These are phyloP conservation scores for Aplidium turbinatum DNA, from an alignment of 23 tunicate species.

Conservation along the genomic window DNA sequence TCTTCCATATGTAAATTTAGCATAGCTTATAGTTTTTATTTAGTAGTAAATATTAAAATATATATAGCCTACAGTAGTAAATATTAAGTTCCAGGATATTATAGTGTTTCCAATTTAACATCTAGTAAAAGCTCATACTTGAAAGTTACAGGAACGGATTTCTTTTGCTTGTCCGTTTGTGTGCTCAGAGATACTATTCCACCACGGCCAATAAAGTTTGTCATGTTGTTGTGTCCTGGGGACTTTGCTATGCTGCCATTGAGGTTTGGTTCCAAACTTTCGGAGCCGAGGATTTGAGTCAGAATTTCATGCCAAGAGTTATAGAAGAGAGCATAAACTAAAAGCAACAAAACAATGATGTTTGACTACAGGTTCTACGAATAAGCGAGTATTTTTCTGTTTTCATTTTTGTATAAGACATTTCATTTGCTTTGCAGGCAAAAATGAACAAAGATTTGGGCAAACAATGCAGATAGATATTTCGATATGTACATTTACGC, in stretches of 20 bases:
- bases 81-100: background rate
- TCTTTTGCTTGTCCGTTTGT: constrained; percentile 15
- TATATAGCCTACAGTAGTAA: background rate
- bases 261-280: too few relatives aligned
- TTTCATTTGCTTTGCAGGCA: too few relatives aligned
- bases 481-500: too few relatives aligned
- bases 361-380: background rate
- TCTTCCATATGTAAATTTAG: too few relatives aligned
- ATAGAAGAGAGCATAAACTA: constrained; percentile 81
- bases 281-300: constrained; percentile 1
- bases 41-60: background rate
- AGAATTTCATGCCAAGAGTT: constrained; percentile 60
- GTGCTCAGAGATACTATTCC: constrained; percentile 76
- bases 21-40: too few relatives aligned
- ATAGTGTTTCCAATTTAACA: background rate
- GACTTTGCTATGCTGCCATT: background rate
- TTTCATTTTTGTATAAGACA: too few relatives aligned
- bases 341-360: background rate
- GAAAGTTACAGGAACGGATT: constrained; percentile 73
- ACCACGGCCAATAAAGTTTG: constrained; percentile 64
- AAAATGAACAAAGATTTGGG: too few relatives aligned
- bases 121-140: constrained; percentile 30
- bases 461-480: too few relatives aligned
- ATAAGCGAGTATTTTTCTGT: too few relatives aligned
- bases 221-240: background rate